Conservation (phyloP, 53 echinoderm and acorn worm genomes). For the Paelopatides confundens region DNA sequence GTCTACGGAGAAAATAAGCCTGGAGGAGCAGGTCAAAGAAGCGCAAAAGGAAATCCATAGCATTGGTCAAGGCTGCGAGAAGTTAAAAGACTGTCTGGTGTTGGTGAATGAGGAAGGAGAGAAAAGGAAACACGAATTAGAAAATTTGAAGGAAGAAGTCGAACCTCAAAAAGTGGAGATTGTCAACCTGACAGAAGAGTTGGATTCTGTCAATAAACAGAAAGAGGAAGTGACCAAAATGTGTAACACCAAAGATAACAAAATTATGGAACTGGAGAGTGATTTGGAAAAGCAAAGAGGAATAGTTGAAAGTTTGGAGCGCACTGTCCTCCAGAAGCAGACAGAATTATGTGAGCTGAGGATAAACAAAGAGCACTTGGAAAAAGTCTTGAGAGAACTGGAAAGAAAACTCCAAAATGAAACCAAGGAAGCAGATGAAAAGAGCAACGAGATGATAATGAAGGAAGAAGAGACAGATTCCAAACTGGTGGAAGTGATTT, state of each 20-base stretch:
- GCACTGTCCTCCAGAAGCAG: not conserved
- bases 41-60: constrained; percentile 50
- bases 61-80: constrained; percentile 9
- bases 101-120: not conserved
- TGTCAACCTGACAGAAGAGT: constrained; percentile 39
- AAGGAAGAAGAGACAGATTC: not conserved
- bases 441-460: not conserved
- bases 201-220: constrained; percentile 56
- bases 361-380: not conserved
- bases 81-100: not conserved
- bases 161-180: constrained; percentile 52
- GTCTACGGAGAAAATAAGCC: constrained; percentile 49
- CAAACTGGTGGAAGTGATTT: not conserved
- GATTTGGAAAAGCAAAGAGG: constrained; percentile 1
- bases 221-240: constrained; percentile 4
- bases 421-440: not conserved
- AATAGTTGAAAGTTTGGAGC: not conserved
- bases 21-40: constrained; percentile 51
- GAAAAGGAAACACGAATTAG: constrained; percentile 51
- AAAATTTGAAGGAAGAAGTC: constrained; percentile 40
- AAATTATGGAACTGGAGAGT: not conserved
- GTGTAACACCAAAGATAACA: constrained; percentile 25
- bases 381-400: not conserved
- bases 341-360: not conserved
- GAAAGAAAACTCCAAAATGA: not conserved